A percentile compares a stretch with the other conserved stretches of the same genome.
phyloP scores from a whole-genome alignment of 1,140 invertebrate species.

The Penaeus japonicus region DNA sequence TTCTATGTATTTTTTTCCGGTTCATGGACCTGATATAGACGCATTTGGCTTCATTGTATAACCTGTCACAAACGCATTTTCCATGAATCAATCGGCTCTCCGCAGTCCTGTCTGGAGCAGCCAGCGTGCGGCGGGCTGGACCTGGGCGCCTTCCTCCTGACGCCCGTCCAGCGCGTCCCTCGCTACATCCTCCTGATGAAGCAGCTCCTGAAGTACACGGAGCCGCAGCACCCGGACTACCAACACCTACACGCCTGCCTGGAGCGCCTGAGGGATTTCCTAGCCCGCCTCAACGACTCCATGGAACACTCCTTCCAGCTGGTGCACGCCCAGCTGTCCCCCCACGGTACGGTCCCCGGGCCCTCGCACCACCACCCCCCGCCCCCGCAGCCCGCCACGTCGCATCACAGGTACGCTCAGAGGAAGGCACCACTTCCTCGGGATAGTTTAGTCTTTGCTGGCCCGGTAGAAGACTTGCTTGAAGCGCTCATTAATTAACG shows the following conservation, averaged over 20 bases:
- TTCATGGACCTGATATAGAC: neutral
- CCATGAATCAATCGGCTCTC: neutral
- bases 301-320: slow-evolving; percentile 65
- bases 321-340: slow-evolving; percentile 54
- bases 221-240: slow-evolving; percentile 62
- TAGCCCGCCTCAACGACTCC: slow-evolving; percentile 64
- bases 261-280: slow-evolving; percentile 62
- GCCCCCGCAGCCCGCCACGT: neutral
- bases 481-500: no score
- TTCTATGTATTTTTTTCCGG: no score
- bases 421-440: no score
- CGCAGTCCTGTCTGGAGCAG: slow-evolving; percentile 61
- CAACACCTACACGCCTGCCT: slow-evolving; percentile 62
- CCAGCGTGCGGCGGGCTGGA: slow-evolving; percentile 63
- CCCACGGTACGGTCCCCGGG: neutral
- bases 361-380: slow-evolving; percentile 8
- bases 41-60: neutral
- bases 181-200: slow-evolving; percentile 65
- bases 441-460: no score
- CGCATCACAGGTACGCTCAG: neutral
- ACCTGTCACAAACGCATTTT: neutral
- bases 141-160: slow-evolving; percentile 63
- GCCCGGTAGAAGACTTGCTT: no score
- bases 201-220: slow-evolving; percentile 64
- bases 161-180: slow-evolving; percentile 65